A percentile compares a stretch with the other conserved stretches of the same genome.
These are phyloP conservation scores for Metacarcinus magister DNA, from an alignment of 2,888 invertebrate genomes.

Conservation along the genomic window DNA sequence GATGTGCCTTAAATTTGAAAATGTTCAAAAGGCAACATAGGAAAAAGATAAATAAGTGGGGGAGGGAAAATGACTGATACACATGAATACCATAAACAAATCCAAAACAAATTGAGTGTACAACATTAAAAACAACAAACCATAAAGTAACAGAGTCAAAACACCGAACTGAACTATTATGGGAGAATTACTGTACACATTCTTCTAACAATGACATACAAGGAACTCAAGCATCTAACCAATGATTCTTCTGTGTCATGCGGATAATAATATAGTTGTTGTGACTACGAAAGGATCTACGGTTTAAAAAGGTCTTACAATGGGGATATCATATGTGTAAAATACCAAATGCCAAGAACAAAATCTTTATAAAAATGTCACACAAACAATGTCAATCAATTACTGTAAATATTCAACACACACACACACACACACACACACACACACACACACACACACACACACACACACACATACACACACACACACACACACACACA, in stretches of 20 bases:
- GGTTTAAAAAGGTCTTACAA: conserved; percentile 63
- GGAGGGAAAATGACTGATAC: conserved; percentile 32
- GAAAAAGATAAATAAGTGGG: neutral
- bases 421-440: neutral
- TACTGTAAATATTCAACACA: neutral
- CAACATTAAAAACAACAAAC: conserved; percentile 61
- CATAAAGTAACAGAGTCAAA: conserved; percentile 52
- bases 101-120: conserved; percentile 54
- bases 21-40: conserved; percentile 48
- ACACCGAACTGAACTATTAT: conserved; percentile 49
- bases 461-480: conserved; percentile 11
- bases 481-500: neutral
- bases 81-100: conserved; percentile 61
- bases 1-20: conserved; percentile 73
- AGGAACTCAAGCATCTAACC: conserved; percentile 74
- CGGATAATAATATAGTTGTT: conserved; percentile 41
- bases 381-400: conserved; percentile 6
- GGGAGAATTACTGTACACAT: conserved; percentile 59
- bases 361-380: conserved; percentile 5
- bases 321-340: conserved; percentile 33
- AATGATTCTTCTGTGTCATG: conserved; percentile 63
- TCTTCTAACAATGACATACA: conserved; percentile 69
- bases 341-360: neutral
- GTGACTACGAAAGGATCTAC: conserved; percentile 58
- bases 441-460: conserved; percentile 21